Base-by-base conservation (phyloP, 1,140 invertebrate genomes). In the Drosophila micromelanica region DNA sequence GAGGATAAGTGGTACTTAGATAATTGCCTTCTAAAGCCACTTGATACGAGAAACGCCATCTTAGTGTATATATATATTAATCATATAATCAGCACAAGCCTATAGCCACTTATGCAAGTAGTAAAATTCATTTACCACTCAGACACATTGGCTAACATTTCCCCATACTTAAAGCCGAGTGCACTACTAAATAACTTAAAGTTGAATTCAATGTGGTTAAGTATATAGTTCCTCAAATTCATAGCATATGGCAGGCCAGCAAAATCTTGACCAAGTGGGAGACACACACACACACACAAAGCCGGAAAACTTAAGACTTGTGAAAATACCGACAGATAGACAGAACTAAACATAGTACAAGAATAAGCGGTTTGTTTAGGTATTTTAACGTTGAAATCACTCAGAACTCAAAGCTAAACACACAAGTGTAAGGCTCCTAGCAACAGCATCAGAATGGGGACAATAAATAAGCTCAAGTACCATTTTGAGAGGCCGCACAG, bases 381-480 rank as follows among this genome's bases (percentile, higher is more conserved):
- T 52, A 68, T 84, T 79, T 57, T 64, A 76, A 54, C 76, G 43
- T 37, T 48, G 7, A 52, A 43, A 62, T 38, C 57, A 76, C 57
- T 63, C 30, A 61, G 40, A 46, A 49, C 35, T 35, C 42, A 43
- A 23, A 63, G 60, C 71, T 84, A 17, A 32, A 52, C 13, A 55
- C 49, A 56, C 49, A 5, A 51, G 23, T 13, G 23, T 13, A 23
- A 4, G n/a, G 37, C 51, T 43, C 40, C 23, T 38, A 37, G 46
- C 70, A 59, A 54, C 46, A 68, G 54, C 62, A 54, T 23, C 37
- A 32, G 46, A 64, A 69, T 59, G 56, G 46, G 69, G 43, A 51
- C 63, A 81, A 78, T 87, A 86, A 82, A 86, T 78, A 76, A 61
- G 60, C 75, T 78, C 51, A 54, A 87, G 82, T 87, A 57, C 65